phyloP scores from a whole-genome alignment of 1,140 invertebrate genomes.

The Drosophila carrolli region DNA sequence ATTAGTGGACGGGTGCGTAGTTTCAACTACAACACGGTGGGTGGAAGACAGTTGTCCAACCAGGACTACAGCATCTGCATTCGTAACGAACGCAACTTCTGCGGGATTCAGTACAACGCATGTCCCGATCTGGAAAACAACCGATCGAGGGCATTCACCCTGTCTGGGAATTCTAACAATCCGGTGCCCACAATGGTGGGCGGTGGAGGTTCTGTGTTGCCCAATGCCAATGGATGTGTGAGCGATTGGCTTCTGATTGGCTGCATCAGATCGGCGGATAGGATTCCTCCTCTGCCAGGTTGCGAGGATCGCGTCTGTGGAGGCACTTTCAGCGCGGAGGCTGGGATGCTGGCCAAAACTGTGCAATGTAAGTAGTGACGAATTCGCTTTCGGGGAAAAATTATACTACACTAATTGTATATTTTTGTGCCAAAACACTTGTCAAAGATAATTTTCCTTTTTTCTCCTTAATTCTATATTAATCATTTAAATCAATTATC shows the following conservation, averaged over 20 bases:
- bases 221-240: conserved; percentile 86
- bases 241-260: conserved; percentile 92
- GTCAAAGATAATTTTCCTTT: too few species aligned
- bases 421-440: too few species aligned
- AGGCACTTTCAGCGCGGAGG: conserved; percentile 85
- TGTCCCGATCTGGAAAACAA: conserved; percentile 88
- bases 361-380: conserved; percentile 85
- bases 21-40: conserved; percentile 92
- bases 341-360: conserved; percentile 81
- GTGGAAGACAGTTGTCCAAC: conserved; percentile 93
- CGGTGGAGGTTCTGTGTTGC: conserved; percentile 85
- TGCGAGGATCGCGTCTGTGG: conserved; percentile 86
- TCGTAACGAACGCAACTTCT: conserved; percentile 94
- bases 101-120: conserved; percentile 92
- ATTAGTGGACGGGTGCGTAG: conserved; percentile 92
- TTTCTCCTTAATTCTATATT: too few species aligned
- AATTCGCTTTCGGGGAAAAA: too few species aligned
- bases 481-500: too few species aligned
- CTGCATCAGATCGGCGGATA: conserved; percentile 86
- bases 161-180: conserved; percentile 90
- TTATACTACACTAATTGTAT: too few species aligned
- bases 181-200: conserved; percentile 89
- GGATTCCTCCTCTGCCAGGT: conserved; percentile 72
- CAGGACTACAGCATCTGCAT: conserved; percentile 95
- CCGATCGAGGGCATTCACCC: conserved; percentile 88